A percentile compares a stretch with the other conserved stretches of the same genome.
Evolutionary conservation across 2,797 vertebrate species (phyloP).

Genomic region (Heteromormyrus szaboi): DNA sequence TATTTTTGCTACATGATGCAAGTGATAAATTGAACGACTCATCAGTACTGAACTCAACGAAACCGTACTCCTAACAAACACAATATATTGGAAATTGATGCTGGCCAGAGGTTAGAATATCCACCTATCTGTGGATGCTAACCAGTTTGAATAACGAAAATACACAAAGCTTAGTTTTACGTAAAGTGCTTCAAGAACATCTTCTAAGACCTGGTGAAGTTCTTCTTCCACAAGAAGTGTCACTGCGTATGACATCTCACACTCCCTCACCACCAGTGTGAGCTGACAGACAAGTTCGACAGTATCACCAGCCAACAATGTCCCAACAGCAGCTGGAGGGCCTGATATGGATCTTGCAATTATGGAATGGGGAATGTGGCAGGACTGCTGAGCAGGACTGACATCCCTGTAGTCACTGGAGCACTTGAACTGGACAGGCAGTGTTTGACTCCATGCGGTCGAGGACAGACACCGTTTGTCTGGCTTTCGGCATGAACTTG

Average conservation of each 20-base stretch:
- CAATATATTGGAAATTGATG: not conserved
- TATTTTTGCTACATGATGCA: not conserved
- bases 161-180: not conserved
- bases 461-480: not conserved
- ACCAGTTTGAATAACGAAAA: not conserved
- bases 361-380: not conserved
- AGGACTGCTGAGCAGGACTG: not conserved
- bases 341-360: not conserved
- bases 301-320: not conserved
- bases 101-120: not conserved
- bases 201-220: not conserved
- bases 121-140: not conserved
- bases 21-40: not conserved
- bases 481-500: not conserved
- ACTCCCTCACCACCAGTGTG: not conserved
- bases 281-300: not conserved
- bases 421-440: not conserved
- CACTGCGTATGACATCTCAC: not conserved
- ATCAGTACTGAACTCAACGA: not conserved
- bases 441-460: not conserved
- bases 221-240: not conserved
- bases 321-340: not conserved
- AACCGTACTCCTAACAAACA: not conserved
- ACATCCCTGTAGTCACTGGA: not conserved
- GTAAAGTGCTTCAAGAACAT: not conserved